These are phyloP conservation scores for Parapristionchus giblindavisi DNA, from an alignment of 2,888 invertebrate genomes.

Conservation along the genomic window DNA sequence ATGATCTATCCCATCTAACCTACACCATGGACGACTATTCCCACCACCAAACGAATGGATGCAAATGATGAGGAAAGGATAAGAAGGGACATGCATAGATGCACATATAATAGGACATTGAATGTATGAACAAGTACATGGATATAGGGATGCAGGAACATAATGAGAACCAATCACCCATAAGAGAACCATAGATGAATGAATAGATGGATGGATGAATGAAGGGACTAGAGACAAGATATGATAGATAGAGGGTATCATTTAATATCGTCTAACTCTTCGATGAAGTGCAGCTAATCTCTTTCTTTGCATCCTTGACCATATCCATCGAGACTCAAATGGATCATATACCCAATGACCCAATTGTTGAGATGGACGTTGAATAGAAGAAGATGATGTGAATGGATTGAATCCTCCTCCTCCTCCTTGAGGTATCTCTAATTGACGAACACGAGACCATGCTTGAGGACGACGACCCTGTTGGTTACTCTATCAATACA, in stretches of 20 bases:
- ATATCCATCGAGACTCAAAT: conserved; percentile 50
- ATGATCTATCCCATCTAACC: too few relatives aligned
- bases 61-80: neutral
- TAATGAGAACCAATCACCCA: neutral
- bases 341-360: conserved; percentile 57
- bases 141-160: neutral
- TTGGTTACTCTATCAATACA: too few relatives aligned
- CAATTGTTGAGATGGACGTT: conserved; percentile 24
- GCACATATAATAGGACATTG: neutral
- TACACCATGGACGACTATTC: too few relatives aligned
- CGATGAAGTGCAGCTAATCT: neutral
- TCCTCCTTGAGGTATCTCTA: conserved; percentile 47
- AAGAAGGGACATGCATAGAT: neutral
- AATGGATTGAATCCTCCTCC: neutral
- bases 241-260: neutral
- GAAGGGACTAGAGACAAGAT: conserved; percentile 1
- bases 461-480: conserved; percentile 51
- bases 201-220: neutral
- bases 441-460: conserved; percentile 57
- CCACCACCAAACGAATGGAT: neutral
- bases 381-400: too few relatives aligned
- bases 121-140: neutral
- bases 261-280: conserved; percentile 5
- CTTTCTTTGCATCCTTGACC: conserved; percentile 41
- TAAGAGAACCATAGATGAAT: neutral